Conservation (phyloP, 2,113 vertebrate genomes). For the Pleuronectes platessa region DNA sequence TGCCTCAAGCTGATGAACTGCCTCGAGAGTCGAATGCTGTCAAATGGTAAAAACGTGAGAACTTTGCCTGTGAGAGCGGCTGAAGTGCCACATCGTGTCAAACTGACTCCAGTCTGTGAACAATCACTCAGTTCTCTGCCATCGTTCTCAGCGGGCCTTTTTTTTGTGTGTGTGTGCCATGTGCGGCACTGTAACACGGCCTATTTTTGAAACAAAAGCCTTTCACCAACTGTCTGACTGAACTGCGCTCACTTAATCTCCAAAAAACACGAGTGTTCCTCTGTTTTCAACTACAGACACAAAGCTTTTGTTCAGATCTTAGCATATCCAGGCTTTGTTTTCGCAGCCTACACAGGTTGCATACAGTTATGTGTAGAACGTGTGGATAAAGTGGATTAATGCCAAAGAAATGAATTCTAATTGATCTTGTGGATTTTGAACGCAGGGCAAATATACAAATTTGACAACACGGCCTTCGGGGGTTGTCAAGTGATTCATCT, state of each 20-base stretch:
- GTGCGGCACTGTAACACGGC: constrained; percentile 39
- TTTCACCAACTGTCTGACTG: constrained; percentile 61
- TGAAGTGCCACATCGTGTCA: constrained; percentile 27
- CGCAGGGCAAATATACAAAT: constrained; percentile 3
- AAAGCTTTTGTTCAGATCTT: constrained; percentile 62
- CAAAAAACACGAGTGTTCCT: constrained; percentile 17
- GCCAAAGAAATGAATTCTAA: neutral
- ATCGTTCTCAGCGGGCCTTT: constrained; percentile 56
- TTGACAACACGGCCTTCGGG: neutral
- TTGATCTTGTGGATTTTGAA: constrained; percentile 37
- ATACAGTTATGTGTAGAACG: constrained; percentile 45
- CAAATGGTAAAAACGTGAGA: constrained; percentile 22
- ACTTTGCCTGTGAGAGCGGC: constrained; percentile 24
- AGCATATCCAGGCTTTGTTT: constrained; percentile 56
- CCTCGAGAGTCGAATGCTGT: neutral
- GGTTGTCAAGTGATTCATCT: constrained; percentile 35
- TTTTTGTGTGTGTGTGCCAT: constrained; percentile 47
- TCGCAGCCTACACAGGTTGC: constrained; percentile 52
- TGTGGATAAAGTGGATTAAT: constrained; percentile 36
- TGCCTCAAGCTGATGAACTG: neutral
- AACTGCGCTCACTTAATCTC: constrained; percentile 59
- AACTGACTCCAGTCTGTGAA: constrained; percentile 43
- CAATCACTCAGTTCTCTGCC: constrained; percentile 48
- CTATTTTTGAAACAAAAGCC: constrained; percentile 75
- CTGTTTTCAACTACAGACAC: constrained; percentile 45